phyloP scores from a whole-genome alignment of 2,113 vertebrate genomes.

The Pyrgilauda ruficollis region DNA sequence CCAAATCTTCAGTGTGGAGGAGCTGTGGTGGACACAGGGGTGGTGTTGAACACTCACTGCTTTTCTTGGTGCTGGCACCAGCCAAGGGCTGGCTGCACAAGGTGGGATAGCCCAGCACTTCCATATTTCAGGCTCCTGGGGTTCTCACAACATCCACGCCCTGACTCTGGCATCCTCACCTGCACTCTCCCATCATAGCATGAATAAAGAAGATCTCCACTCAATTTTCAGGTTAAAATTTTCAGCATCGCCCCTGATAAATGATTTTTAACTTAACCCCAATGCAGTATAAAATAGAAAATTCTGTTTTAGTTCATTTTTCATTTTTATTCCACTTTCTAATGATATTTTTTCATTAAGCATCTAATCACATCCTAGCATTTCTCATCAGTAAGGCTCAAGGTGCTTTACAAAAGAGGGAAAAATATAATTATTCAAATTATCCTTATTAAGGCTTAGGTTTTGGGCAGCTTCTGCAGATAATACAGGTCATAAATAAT shows the following conservation, averaged over 20 bases:
- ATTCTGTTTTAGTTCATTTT: background rate
- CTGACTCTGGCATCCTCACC: background rate
- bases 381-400: background rate
- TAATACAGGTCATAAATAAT: conserved; percentile 28
- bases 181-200: background rate
- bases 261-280: background rate
- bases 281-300: background rate
- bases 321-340: background rate
- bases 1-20: background rate
- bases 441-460: background rate
- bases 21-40: background rate
- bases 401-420: conserved; percentile 25
- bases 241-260: background rate
- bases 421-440: background rate
- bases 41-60: background rate
- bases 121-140: background rate
- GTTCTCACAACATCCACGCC: fast-evolving
- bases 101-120: background rate
- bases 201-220: background rate
- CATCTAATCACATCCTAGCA: background rate
- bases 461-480: background rate
- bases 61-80: background rate
- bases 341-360: background rate
- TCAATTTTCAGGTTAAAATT: background rate
- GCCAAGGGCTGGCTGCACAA: fast-evolving